Evolutionary conservation across 2,797 vertebrate species (phyloP), one percentile per base, ranked within the genome.

Genomic region (Channallabes apus): DNA sequence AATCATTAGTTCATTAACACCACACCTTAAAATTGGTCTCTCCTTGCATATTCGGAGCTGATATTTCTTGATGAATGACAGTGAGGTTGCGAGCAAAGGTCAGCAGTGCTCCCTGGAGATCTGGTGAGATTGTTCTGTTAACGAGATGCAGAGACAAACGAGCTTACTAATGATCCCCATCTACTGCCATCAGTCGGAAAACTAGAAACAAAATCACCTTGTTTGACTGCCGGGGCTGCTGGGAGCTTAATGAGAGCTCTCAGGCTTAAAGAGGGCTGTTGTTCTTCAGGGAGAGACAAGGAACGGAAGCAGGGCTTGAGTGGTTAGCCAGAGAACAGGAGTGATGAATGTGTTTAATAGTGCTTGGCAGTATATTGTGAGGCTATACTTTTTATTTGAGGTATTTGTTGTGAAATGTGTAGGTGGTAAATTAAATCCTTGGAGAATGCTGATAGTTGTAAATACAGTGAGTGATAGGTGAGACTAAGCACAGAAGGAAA

Each of bases 21-120:
- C 93, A 93, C 96, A 97, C 97, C 97, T 98, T 98, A 96, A 99
- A 99, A 98, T 99, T 98, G 96, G 95, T 98, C 96, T 97, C 95
- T 95, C 96, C 97, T 94, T 97, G 97, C 96, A 96, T 97, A 95
- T 97, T 97, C 95, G 96, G 94, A 93, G 96, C 94, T 95, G 97
- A 98, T 97, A 99, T 97, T 96, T 99, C 97, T 95, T 98, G 98
- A 99, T 98, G 97, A 96, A 99, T 98, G 96, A 97, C 94, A 94
- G 97, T 98, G 97, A 99, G 97, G 96, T 97, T 97, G 91, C 87
- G 97, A 96, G 96, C 97, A 98, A 99, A 99, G 97, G 97, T 99
- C 97, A 96, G 89, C 71, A 97, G 95, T 90, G 96, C 96, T 97
- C 97, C 97, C 97, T 94, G 95, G 97, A 98, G 97, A 97, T 97